Percentiles rank a stretch among this genome's conserved stretches.
phyloP scores from a whole-genome alignment of 2,113 vertebrate species.

The Calyptommatus sinebrachiatus region DNA sequence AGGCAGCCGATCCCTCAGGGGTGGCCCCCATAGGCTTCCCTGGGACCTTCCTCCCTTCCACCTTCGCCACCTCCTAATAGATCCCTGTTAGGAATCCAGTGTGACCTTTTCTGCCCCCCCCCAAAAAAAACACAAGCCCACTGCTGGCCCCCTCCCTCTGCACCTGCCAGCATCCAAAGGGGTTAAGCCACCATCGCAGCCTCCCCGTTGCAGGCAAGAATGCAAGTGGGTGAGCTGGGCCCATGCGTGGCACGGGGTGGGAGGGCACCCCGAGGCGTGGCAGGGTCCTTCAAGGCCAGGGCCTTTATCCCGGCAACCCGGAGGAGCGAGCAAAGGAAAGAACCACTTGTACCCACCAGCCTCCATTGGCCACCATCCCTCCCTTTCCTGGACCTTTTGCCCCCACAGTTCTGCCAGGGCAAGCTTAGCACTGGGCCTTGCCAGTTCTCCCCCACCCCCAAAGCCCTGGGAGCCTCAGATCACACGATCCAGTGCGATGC shows the following conservation, averaged over 20 bases:
- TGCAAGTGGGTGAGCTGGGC: neutral
- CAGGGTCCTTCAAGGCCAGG: neutral
- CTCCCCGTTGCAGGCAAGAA: neutral
- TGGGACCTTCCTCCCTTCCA: too few relatives aligned
- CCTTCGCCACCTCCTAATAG: too few relatives aligned
- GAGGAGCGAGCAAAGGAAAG: neutral
- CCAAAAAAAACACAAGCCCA: too few relatives aligned
- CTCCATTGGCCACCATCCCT: neutral
- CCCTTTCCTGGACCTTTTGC: neutral
- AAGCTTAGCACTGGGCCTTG: too few relatives aligned
- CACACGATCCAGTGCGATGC: neutral
- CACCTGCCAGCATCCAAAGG: neutral
- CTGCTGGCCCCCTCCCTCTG: neutral
- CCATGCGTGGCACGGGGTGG: neutral
- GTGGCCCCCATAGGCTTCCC: too few relatives aligned
- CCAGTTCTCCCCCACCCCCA: too few relatives aligned
- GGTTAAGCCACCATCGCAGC: neutral
- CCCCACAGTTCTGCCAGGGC: neutral
- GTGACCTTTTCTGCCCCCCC: too few relatives aligned
- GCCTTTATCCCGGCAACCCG: neutral
- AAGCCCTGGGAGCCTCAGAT: neutral
- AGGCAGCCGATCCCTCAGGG: too few relatives aligned
- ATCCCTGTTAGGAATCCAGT: too few relatives aligned
- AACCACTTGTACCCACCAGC: neutral
- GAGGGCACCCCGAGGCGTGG: rapidly evolving